Conservation (phyloP, 2,888 invertebrate genomes). For the Ichneumon xanthorius region DNA sequence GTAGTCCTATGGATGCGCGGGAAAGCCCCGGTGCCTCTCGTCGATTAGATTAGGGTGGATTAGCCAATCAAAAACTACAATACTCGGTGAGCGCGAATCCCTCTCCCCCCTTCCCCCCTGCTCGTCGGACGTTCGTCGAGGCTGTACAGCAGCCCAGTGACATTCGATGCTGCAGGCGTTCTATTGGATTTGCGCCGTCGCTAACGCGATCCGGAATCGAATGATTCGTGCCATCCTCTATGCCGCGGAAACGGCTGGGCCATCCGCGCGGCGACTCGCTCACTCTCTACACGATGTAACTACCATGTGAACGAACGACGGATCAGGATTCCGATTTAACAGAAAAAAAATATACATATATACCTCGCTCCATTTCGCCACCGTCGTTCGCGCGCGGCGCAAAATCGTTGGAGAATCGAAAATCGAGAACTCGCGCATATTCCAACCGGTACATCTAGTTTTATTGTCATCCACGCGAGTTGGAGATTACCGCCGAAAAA, state of each 20-base stretch:
- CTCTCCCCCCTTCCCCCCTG: constrained; percentile 15
- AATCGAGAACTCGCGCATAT: constrained; percentile 10
- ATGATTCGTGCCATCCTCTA: constrained; percentile 76
- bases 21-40: constrained; percentile 64
- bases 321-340: constrained; percentile 54
- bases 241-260: constrained; percentile 50
- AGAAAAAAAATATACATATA: constrained; percentile 16
- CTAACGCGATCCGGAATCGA: constrained; percentile 83
- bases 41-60: constrained; percentile 84
- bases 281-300: constrained; percentile 49
- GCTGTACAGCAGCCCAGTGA: constrained; percentile 76
- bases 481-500: not conserved
- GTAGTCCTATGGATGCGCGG: constrained; percentile 62
- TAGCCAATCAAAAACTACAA: constrained; percentile 85
- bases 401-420: constrained; percentile 17
- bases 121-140: constrained; percentile 56
- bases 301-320: constrained; percentile 52
- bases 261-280: constrained; percentile 55
- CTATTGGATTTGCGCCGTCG: constrained; percentile 84
- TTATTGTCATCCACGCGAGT: constrained; percentile 1
- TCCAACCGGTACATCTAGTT: not conserved
- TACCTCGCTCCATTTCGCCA: constrained; percentile 26
- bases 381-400: constrained; percentile 10
- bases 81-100: constrained; percentile 74
- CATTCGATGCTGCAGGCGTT: constrained; percentile 83